Evolutionary conservation across 2,797 vertebrate species (phyloP), one percentile per base, ranked within the genome.

Genomic region (Trichosurus vulpecula): DNA sequence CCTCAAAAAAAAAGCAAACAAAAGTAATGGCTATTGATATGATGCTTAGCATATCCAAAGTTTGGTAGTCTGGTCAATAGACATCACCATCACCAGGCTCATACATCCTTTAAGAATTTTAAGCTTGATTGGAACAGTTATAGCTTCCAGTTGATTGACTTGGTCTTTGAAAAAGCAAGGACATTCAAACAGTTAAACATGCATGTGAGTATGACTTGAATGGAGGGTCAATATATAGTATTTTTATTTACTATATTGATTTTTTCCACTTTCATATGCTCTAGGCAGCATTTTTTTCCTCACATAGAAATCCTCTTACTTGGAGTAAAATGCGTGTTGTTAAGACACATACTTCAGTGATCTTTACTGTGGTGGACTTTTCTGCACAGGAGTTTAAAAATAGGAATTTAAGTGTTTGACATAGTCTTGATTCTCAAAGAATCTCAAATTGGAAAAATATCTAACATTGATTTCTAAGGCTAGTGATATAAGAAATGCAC

Each of bases 361-460:
- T 74, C 5, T 41, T 74, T 35, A 74, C 61, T n/a, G n/a, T n/a
- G n/a, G n/a, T n/a, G 61, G 14, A 74, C 16, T 74, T 74, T 74
- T 41, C 61, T n/a, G 90, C 31, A 52, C 30, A 2, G 19, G 19
- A 10, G 41, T 74, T 16, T 93, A 54, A 81, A 57, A 56, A 90
- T 41, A 35, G 55, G 61, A 93, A 93, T 54, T 53, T 31, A 61
- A 92, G 47, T n/a, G 56, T 54, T 87, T 14, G 30, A 53, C n/a
- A 94, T 22, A 52, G 91, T 41, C 91, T 6, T 55, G 55, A 52
- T 91, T 52, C 55, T 74, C 94, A 35, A 52, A 91, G 58, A 90
- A 58, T 35, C 1, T 47, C 81, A 90, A 97, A 94, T 91, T 74
- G 53, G 81, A 41, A 94, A 27, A 54, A 52, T 10, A 55, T 90